phyloP scores from a whole-genome alignment of 2,888 invertebrate species.

The Hanleya hanleyi region DNA sequence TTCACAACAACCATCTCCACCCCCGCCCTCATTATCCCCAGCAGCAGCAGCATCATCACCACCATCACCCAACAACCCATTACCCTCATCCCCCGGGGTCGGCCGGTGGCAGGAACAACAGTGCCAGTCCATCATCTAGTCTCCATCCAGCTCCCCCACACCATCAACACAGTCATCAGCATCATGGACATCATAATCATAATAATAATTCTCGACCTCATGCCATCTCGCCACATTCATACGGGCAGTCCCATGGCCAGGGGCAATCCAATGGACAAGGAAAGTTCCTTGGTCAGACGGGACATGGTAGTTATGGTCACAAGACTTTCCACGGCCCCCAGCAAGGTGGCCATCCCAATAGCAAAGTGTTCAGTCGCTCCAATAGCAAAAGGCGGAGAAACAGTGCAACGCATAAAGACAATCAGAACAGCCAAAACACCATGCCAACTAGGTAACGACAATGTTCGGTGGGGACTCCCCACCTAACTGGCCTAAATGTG shows the following conservation, averaged over 20 bases:
- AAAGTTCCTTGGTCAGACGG: neutral
- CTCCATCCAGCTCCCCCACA: neutral
- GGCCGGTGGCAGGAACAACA: neutral
- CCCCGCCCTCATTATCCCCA: neutral
- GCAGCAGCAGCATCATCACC: neutral
- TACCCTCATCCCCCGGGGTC: neutral
- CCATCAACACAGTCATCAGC: neutral
- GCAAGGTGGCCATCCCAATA: neutral
- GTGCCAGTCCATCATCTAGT: neutral
- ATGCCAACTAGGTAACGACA: neutral
- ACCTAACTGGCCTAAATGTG: neutral
- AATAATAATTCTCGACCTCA: neutral
- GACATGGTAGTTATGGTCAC: neutral
- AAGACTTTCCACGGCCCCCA: slow-evolving; percentile 10
- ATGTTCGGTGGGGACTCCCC: neutral
- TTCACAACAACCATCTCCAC: neutral
- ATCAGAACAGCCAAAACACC: neutral
- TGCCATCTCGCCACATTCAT: neutral
- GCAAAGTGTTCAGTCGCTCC: slow-evolving; percentile 2
- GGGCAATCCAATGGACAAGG: neutral
- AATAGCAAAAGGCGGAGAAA: neutral
- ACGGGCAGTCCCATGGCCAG: neutral
- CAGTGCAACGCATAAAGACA: neutral
- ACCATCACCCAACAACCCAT: neutral
- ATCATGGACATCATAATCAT: neutral